Percentiles rank a stretch among this genome's conserved stretches.
Evolutionary conservation across 1,140 invertebrate species (phyloP).

Genomic region (Drosophila miranda): DNA sequence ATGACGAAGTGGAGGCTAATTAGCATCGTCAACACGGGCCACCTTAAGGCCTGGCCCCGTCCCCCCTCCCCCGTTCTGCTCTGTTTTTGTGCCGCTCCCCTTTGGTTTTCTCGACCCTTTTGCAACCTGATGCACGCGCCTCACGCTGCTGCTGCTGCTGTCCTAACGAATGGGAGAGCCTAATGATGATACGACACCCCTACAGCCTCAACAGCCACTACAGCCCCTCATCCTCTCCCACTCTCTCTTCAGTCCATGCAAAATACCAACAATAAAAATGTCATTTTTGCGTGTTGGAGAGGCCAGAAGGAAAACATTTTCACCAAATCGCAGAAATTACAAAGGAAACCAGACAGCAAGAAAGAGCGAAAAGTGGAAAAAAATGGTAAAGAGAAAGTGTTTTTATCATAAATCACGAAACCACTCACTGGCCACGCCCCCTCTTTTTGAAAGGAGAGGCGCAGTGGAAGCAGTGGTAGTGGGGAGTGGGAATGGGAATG

Average conservation of each 20-base stretch:
- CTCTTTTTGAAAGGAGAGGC: no score
- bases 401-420: constrained; percentile 62
- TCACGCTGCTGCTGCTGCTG: constrained; percentile 35
- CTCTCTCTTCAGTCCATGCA: constrained; percentile 19
- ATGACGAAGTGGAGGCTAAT: constrained; percentile 48
- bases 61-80: not conserved
- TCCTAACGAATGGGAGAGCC: constrained; percentile 27
- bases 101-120: not conserved
- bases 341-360: constrained; percentile 9
- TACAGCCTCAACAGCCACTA: no score
- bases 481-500: not conserved
- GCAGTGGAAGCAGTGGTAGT: not conserved
- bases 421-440: constrained; percentile 43
- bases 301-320: constrained; percentile 19
- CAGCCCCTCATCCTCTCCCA: no score
- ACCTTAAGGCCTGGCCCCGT: constrained; percentile 21
- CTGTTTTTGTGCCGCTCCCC: not conserved
- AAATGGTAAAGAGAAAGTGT: not conserved
- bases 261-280: constrained; percentile 69
- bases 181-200: constrained; percentile 42
- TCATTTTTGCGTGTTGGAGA: constrained; percentile 63
- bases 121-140: constrained; percentile 56
- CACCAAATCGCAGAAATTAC: constrained; percentile 34
- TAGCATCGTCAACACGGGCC: constrained; percentile 52
- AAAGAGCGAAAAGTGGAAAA: not conserved